Evolutionary conservation across 1,140 invertebrate genomes (phyloP), one percentile per base, ranked within the genome.

Genomic region (Heterodera schachtii): DNA sequence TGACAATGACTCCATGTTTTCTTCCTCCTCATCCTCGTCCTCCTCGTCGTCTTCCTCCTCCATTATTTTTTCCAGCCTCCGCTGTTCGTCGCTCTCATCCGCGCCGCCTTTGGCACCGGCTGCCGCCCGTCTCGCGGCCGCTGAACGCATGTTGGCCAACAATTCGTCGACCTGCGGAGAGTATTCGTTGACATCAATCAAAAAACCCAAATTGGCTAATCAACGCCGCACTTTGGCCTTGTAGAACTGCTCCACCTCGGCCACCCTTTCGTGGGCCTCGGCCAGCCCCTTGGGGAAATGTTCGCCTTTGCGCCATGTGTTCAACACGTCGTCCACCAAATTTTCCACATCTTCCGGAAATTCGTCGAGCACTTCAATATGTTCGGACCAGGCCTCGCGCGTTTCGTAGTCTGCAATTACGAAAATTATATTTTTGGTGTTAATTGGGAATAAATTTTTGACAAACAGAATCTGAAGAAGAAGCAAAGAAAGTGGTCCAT

Each of bases 401-500:
- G 82, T 87, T 8, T 87, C 86, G 66, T 87, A 81, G 66, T 84
- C 77, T 78, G 57, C 31, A 31, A 31, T 31, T 31, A 31, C 31
- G 31, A 31, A 31, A 31, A 31, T 31, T 31, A 31, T 31, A 31
- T 31, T 31, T 31, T 31, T 64, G 75, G 43, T 16, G 21, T 70
- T 41, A 9, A 13, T 64, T 19, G 57, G 16, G 2, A 19, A 16
- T 43, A 9, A 9, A 21, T 16, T 13, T 7, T 49, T 31, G 13
- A 16, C 57, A 19, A 11, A 64, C 60, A 76, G 64, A 79, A 85
- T 44, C 47, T 43, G 21, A 85, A 66, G 31, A 81, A 80, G 52
- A 81, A 87, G 21, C 52, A 67, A 19, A 85, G 75, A 67, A 85
- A 85, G 57, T 75, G 75, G 60, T 85, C 84, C 84, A 85, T 86